Conservation (phyloP, 2,888 invertebrate species). For the Synanthedon andrenaeformis region DNA sequence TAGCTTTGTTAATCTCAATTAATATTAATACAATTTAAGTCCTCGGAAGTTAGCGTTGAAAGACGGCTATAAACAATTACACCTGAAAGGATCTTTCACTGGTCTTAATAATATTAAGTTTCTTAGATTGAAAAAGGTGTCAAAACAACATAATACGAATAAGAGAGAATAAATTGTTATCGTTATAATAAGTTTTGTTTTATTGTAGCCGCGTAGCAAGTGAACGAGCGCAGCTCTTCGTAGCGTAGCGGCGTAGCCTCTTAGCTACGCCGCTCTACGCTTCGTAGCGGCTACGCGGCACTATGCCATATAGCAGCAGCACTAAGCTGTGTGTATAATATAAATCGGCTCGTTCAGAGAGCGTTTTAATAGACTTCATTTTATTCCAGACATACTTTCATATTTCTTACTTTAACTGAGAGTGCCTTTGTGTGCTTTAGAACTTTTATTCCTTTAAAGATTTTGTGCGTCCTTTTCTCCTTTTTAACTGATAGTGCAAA, state of each 20-base stretch:
- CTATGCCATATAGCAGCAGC: background rate
- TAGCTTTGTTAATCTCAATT: background rate
- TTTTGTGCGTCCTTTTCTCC: too few relatives aligned
- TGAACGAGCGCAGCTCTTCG: background rate
- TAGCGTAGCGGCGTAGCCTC: background rate
- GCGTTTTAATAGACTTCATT: background rate
- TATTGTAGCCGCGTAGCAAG: background rate
- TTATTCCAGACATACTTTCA: background rate
- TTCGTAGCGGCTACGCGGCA: background rate
- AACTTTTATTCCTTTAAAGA: too few relatives aligned
- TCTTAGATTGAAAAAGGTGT: background rate
- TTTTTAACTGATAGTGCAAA: too few relatives aligned
- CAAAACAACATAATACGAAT: too few relatives aligned
- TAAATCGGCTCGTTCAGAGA: background rate
- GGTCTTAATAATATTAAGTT: background rate
- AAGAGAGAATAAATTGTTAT: too few relatives aligned
- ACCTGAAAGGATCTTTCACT: background rate
- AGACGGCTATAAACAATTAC: background rate
- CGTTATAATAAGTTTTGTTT: background rate
- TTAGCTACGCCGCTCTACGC: background rate
- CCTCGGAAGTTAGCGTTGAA: background rate
- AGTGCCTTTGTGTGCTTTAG: too few relatives aligned
- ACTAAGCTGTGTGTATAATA: background rate
- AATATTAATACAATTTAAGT: too few relatives aligned
- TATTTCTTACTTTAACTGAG: background rate